phyloP scores from a whole-genome alignment of 2,888 invertebrate genomes.

The Scaptomyza parva region DNA sequence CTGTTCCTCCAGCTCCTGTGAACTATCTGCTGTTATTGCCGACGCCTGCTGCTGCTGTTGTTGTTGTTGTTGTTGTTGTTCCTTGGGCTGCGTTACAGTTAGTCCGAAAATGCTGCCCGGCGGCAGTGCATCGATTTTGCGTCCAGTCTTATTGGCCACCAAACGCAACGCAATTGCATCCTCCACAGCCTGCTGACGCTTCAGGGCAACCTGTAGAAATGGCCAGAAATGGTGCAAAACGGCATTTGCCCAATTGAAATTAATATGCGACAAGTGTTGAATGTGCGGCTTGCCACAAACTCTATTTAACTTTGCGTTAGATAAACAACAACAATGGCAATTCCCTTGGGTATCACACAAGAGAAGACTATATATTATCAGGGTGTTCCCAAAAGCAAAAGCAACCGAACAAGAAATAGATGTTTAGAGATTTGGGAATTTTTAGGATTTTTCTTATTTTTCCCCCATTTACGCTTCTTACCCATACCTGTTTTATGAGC shows the following conservation, averaged over 20 bases:
- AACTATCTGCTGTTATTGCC: not conserved
- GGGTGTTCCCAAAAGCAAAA: conserved; percentile 25
- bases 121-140: conserved; percentile 90
- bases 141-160: conserved; percentile 93
- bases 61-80: conserved; percentile 75
- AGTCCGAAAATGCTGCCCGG: conserved; percentile 96
- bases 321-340: conserved; percentile 36
- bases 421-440: not conserved
- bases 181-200: conserved; percentile 98
- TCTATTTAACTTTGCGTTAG: conserved; percentile 62
- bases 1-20: conserved; percentile 9
- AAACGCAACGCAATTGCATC: conserved; percentile 97
- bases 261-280: conserved; percentile 78
- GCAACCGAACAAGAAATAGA: not conserved
- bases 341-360: conserved; percentile 59
- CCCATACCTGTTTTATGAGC: too few relatives aligned
- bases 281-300: conserved; percentile 32
- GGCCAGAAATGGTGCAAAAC: conserved; percentile 6
- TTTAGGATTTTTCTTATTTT: too few relatives aligned
- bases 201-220: conserved; percentile 92
- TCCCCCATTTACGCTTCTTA: too few relatives aligned
- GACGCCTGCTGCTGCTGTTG: conserved; percentile 68
- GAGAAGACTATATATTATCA: not conserved
- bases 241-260: conserved; percentile 71
- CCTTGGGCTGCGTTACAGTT: conserved; percentile 91